These are phyloP conservation scores for Axinella damicornis DNA, from an alignment of 37 sponge, comb jelly and placozoan species.

Conservation along the genomic window DNA sequence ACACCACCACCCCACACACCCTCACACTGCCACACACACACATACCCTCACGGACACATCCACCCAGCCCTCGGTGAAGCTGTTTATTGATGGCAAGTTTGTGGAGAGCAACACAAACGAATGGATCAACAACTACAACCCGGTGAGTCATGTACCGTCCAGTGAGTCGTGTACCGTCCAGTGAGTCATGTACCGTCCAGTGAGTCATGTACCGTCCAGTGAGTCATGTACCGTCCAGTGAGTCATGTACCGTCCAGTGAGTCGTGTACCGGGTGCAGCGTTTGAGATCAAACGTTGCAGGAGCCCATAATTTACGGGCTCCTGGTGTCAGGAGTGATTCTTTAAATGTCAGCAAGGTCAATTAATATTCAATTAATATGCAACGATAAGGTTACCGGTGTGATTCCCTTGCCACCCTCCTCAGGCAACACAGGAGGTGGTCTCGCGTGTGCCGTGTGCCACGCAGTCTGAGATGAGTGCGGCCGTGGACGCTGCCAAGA, in stretches of 20 bases:
- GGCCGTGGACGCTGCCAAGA: constrained; percentile 90
- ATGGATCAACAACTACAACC: constrained; percentile 96
- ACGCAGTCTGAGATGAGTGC: constrained; percentile 94
- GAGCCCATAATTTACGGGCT: no score
- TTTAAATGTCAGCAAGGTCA: no score
- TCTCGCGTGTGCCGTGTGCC: constrained; percentile 92
- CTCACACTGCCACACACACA: neutral
- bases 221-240: no score
- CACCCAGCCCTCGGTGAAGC: constrained; percentile 76
- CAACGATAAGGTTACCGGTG: no score
- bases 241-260: no score
- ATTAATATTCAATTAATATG: no score
- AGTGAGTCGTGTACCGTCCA: neutral
- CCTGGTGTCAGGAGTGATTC: no score
- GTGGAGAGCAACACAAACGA: constrained; percentile 91
- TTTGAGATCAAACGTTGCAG: no score
- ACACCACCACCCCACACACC: neutral
- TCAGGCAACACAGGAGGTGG: constrained; percentile 94
- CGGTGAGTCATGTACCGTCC: constrained; percentile 43
- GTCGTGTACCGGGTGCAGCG: no score
- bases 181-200: no score
- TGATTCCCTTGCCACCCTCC: neutral
- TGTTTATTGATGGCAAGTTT: constrained; percentile 94
- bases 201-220: no score
- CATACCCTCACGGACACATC: neutral